Evolutionary conservation across 2,113 vertebrate genomes (phyloP).

Genomic region (Pleuronectes platessa): DNA sequence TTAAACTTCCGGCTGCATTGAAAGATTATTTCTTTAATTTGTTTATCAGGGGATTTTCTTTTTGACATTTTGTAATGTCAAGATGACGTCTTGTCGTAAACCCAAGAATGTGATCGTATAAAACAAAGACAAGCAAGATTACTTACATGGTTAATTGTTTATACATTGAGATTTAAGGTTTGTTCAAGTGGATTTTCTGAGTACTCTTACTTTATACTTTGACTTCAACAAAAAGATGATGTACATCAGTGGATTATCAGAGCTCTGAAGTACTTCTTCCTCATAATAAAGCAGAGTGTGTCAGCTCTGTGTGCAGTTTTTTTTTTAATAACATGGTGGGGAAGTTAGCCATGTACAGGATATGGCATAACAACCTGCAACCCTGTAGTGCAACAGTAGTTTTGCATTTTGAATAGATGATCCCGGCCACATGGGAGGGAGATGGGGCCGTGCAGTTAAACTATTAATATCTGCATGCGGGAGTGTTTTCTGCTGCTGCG

Average conservation of each 20-base stretch:
- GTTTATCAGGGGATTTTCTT: too few relatives aligned
- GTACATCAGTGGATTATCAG: background rate
- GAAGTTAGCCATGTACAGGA: constrained; percentile 9
- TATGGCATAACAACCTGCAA: constrained; percentile 5
- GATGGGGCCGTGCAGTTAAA: constrained; percentile 40
- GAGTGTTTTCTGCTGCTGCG: constrained; percentile 45
- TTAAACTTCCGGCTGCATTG: too few relatives aligned
- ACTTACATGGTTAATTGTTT: too few relatives aligned
- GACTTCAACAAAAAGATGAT: background rate
- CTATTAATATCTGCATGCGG: constrained; percentile 73
- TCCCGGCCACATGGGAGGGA: constrained; percentile 22
- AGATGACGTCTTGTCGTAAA: too few relatives aligned
- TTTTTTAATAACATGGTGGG: background rate
- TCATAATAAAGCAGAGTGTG: background rate
- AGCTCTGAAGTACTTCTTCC: background rate
- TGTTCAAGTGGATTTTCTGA: background rate
- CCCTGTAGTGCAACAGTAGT: constrained; percentile 43
- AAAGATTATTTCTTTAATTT: too few relatives aligned
- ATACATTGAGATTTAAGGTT: too few relatives aligned
- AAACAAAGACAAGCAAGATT: too few relatives aligned
- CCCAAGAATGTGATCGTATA: too few relatives aligned
- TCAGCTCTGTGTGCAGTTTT: background rate
- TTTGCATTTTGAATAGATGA: constrained; percentile 59
- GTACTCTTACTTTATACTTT: background rate
- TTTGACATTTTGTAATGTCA: too few relatives aligned